These are phyloP conservation scores for Sycophila sp. DNA, from an alignment of 1,140 invertebrate genomes.

Conservation along the genomic window DNA sequence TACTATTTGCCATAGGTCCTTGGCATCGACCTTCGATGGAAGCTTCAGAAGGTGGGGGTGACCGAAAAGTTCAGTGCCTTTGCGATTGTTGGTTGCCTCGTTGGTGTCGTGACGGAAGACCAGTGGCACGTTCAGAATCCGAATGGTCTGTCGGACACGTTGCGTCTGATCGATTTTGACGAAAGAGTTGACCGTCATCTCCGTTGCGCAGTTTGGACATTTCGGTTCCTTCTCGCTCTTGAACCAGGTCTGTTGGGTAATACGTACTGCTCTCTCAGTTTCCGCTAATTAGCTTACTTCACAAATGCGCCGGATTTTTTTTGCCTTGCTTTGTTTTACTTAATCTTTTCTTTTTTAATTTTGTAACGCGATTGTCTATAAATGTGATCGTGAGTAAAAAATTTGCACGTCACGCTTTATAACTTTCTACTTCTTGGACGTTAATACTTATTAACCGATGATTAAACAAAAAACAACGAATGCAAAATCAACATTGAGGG, in stretches of 20 bases:
- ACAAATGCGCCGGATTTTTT: constrained; percentile 42
- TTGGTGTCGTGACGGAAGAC: constrained; percentile 68
- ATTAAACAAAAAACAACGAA: not conserved
- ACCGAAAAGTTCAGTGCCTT: constrained; percentile 67
- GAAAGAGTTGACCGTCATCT: constrained; percentile 53
- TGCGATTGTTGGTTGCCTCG: constrained; percentile 68
- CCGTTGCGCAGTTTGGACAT: constrained; percentile 55
- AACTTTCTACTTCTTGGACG: too few species aligned
- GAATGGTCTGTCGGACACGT: constrained; percentile 54
- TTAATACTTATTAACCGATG: not conserved
- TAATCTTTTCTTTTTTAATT: not conserved
- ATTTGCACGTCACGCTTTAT: too few species aligned
- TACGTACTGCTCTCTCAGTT: constrained; percentile 52
- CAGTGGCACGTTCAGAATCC: constrained; percentile 70
- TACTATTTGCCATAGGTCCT: constrained; percentile 66
- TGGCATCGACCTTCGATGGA: constrained; percentile 69
- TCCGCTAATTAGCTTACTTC: constrained; percentile 50
- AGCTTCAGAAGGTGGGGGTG: constrained; percentile 71
- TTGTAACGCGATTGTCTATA: too few species aligned
- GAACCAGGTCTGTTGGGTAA: constrained; percentile 60
- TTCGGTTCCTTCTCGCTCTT: constrained; percentile 53
- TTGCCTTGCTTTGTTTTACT: constrained; percentile 21
- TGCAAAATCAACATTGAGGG: not conserved
- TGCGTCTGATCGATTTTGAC: constrained; percentile 59
- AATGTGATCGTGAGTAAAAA: not conserved